Evolutionary conservation across 2,113 vertebrate species (phyloP).

Genomic region (Aviceda subcristata): DNA sequence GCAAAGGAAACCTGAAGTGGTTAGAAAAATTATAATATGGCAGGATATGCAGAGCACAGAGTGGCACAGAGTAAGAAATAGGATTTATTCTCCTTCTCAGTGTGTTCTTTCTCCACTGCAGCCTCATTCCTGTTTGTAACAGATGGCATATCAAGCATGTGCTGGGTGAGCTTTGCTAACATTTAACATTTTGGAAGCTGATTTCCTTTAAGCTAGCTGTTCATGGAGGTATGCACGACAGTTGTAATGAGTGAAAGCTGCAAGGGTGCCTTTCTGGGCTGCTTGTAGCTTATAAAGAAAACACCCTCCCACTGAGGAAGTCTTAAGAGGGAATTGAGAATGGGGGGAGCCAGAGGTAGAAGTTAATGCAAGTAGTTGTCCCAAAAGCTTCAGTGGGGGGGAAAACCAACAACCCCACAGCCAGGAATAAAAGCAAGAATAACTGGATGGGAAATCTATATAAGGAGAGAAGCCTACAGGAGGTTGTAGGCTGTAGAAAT

Average conservation of each 20-base stretch:
- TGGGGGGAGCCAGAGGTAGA: rapidly evolving
- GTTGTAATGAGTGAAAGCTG: neutral
- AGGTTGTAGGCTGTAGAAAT: neutral
- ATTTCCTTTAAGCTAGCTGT: neutral
- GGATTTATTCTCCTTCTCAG: neutral
- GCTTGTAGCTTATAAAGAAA: neutral
- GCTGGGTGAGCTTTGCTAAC: neutral
- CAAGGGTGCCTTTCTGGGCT: neutral
- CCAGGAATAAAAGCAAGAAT: neutral
- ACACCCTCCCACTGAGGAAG: neutral
- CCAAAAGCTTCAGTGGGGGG: neutral
- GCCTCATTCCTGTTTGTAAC: neutral
- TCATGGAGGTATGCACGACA: neutral
- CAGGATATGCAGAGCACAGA: neutral
- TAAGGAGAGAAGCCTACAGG: neutral
- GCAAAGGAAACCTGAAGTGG: neutral
- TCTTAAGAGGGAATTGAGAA: neutral
- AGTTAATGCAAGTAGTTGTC: neutral
- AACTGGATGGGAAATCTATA: neutral
- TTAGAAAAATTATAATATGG: neutral
- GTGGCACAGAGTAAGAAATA: neutral
- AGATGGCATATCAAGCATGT: neutral
- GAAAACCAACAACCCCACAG: neutral
- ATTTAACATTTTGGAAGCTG: neutral
- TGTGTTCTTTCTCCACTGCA: neutral